Conservation (phyloP, 2,797 vertebrate genomes). For the Protosalanx chinensis region DNA sequence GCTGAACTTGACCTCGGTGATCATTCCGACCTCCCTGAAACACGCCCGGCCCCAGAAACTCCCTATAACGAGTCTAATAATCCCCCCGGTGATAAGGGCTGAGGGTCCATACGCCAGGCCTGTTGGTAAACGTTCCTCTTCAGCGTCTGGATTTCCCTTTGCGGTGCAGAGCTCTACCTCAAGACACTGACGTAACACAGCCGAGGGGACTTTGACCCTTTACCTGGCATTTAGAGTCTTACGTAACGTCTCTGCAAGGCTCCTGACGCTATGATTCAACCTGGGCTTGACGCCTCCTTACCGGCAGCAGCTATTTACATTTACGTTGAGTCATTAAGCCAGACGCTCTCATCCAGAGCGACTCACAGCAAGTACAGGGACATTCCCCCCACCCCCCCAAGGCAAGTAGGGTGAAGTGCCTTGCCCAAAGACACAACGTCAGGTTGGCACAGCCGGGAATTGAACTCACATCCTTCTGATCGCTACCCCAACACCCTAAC, state of each 20-base stretch:
- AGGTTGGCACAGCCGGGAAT: too few species aligned
- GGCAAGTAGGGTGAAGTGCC: too few species aligned
- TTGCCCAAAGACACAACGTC: too few species aligned
- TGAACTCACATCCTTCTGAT: too few species aligned
- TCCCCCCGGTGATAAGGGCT: background rate
- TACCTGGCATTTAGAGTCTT: conserved; percentile 40
- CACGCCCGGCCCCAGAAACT: background rate
- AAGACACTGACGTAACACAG: conserved; percentile 40
- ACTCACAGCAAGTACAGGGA: too few species aligned
- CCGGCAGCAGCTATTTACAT: background rate
- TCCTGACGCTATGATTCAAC: conserved; percentile 31
- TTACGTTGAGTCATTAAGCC: conserved; percentile 10
- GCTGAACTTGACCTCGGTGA: conserved; percentile 62
- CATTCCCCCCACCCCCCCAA: too few species aligned
- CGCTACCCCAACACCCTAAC: too few species aligned
- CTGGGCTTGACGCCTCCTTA: conserved; percentile 38
- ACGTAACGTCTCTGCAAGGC: conserved; percentile 40
- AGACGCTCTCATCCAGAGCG: too few species aligned
- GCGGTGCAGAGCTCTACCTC: too few species aligned
- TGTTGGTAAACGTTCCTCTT: too few species aligned
- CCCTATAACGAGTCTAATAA: background rate
- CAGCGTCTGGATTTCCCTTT: too few species aligned
- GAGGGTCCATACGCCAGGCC: background rate
- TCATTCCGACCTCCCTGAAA: conserved; percentile 33
- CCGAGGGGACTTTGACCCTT: conserved; percentile 55